phyloP scores from a whole-genome alignment of 1,140 invertebrate genomes.

The Hyposmocoma kahamanoa region DNA sequence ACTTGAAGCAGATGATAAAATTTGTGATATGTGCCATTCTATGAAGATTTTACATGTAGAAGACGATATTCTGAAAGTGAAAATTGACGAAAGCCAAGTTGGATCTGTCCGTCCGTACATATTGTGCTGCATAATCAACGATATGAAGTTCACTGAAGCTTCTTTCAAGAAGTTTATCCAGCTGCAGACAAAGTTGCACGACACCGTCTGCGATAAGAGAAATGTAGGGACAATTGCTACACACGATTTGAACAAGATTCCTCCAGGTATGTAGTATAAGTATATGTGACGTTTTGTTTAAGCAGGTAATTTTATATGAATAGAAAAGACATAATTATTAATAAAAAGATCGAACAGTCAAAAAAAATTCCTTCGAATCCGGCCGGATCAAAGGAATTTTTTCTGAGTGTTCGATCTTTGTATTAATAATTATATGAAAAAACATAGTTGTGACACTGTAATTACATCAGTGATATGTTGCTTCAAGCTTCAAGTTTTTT shows the following conservation, averaged over 20 bases:
- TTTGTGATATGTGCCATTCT: conserved; percentile 45
- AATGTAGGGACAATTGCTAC: conserved; percentile 87
- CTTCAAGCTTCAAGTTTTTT: no score
- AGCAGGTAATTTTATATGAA: no score
- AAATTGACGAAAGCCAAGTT: conserved; percentile 72
- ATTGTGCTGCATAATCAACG: conserved; percentile 81
- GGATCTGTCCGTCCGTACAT: conserved; percentile 80
- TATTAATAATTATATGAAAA: no score
- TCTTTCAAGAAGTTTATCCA: conserved; percentile 86
- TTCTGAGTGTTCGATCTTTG: no score
- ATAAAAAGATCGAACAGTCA: no score
- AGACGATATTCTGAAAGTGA: conserved; percentile 73
- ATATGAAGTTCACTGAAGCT: conserved; percentile 78
- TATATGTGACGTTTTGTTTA: no score
- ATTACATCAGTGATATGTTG: no score
- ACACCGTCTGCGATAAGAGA: conserved; percentile 84
- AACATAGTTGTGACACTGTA: no score
- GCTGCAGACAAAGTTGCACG: conserved; percentile 87
- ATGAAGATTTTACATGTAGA: conserved; percentile 74
- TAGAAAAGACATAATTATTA: no score
- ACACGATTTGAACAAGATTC: conserved; percentile 82
- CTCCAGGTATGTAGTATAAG: conserved; percentile 52
- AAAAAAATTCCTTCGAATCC: no score
- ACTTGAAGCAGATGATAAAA: conserved; percentile 30
- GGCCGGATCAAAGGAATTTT: no score